Percentiles rank a stretch among this genome's conserved stretches.
phyloP scores from a whole-genome alignment of 1,140 invertebrate genomes.

The Drosophila lacteicornis region DNA sequence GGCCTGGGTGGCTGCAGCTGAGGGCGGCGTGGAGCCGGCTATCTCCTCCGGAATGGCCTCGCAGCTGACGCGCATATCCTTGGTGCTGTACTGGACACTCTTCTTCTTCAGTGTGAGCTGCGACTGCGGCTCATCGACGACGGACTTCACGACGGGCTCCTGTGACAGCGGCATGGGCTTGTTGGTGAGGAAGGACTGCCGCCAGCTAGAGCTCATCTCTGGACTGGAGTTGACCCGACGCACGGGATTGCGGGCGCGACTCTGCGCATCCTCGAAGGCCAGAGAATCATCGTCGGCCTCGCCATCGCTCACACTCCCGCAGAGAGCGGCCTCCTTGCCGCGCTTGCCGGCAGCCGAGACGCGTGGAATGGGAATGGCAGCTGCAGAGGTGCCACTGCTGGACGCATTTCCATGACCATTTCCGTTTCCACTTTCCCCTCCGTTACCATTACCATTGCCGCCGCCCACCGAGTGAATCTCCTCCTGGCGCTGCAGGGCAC shows the following conservation, averaged over 20 bases:
- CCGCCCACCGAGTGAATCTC: constrained; percentile 68
- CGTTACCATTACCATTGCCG: constrained; percentile 33
- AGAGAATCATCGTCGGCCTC: constrained; percentile 86
- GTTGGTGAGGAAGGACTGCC: constrained; percentile 86
- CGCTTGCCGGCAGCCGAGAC: constrained; percentile 57
- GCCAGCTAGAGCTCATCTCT: constrained; percentile 95
- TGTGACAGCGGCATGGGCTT: constrained; percentile 72
- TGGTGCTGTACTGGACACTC: constrained; percentile 84
- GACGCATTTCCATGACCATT: constrained; percentile 26
- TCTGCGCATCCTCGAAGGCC: constrained; percentile 84
- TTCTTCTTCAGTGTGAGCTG: constrained; percentile 86
- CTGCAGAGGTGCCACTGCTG: constrained; percentile 62
- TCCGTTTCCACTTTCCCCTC: constrained; percentile 23
- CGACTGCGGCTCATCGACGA: constrained; percentile 77
- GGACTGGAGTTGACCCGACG: constrained; percentile 94
- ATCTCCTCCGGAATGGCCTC: constrained; percentile 96
- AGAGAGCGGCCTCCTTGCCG: constrained; percentile 72
- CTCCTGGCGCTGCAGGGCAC: constrained; percentile 75
- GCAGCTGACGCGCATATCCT: constrained; percentile 90
- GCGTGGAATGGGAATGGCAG: constrained; percentile 76
- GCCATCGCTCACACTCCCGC: constrained; percentile 86
- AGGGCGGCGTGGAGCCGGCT: constrained; percentile 84
- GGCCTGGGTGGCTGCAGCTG: constrained; percentile 6
- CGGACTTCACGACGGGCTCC: constrained; percentile 60
- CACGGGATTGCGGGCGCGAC: constrained; percentile 90